Percentiles rank a stretch among this genome's conserved stretches.
Conservation (phyloP, 2,888 invertebrate genomes). For the Papilio gigon region DNA sequence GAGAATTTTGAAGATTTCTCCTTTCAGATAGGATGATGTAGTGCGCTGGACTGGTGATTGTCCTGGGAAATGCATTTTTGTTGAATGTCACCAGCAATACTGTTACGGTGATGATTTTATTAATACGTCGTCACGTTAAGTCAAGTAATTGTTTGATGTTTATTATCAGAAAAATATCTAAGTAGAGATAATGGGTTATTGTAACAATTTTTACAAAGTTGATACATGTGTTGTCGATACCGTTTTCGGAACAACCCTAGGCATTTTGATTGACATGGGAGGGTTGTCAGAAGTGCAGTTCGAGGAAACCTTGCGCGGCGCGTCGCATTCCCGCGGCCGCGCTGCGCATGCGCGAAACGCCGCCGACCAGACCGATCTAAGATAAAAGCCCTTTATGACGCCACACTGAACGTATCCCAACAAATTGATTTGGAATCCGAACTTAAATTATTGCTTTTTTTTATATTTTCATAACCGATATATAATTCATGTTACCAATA, state of each 20-base stretch:
- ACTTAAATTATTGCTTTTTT: conserved; percentile 47
- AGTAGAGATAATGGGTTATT: too few species aligned
- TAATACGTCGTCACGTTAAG: too few species aligned
- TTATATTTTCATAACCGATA: conserved; percentile 22
- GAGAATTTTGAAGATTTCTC: too few species aligned
- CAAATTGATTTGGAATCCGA: conserved; percentile 74
- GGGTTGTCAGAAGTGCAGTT: conserved; percentile 61
- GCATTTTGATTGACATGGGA: conserved; percentile 56
- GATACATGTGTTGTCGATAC: conserved; percentile 40
- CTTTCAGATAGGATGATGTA: too few species aligned
- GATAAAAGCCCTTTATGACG: conserved; percentile 78
- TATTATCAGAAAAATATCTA: too few species aligned
- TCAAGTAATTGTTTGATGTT: too few species aligned
- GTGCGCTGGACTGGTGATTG: too few species aligned
- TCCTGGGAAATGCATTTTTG: too few species aligned
- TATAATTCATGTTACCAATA: neutral
- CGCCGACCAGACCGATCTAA: conserved; percentile 72
- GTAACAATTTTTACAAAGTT: too few species aligned
- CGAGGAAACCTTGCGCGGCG: conserved; percentile 67
- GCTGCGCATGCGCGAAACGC: conserved; percentile 71
- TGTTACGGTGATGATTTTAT: too few species aligned
- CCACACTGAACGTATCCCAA: conserved; percentile 75
- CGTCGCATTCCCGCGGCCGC: conserved; percentile 50
- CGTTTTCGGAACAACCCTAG: conserved; percentile 51
- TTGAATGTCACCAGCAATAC: too few species aligned